Percentiles rank a stretch among this genome's conserved stretches.
These are phyloP conservation scores for Fulica atra DNA, from an alignment of 2,113 vertebrate genomes.

Conservation along the genomic window DNA sequence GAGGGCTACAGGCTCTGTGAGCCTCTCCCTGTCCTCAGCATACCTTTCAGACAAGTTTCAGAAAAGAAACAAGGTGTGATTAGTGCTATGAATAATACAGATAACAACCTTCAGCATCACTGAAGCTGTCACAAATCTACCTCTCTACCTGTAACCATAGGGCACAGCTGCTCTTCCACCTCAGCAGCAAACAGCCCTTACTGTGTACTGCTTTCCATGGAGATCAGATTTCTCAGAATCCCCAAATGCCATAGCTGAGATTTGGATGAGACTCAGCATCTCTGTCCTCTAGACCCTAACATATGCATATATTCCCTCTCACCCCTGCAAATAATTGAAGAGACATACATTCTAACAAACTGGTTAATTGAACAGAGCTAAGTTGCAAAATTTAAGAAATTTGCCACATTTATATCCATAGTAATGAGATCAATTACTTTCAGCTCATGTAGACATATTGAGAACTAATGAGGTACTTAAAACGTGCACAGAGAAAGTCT, in stretches of 20 bases:
- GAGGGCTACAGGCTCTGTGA: background rate
- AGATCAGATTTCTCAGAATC: background rate
- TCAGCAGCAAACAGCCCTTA: background rate
- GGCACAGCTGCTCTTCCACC: background rate
- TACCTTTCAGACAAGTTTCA: background rate
- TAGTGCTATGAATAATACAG: background rate
- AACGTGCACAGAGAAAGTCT: conserved; percentile 47
- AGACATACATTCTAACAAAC: conserved; percentile 46
- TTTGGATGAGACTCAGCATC: background rate
- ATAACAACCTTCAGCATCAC: background rate
- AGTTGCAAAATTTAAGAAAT: conserved; percentile 52
- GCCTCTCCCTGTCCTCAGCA: background rate
- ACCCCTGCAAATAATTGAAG: conserved; percentile 25
- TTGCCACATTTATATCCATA: conserved; percentile 47
- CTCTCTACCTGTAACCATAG: background rate
- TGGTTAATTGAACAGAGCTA: conserved; percentile 39
- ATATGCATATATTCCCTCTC: conserved; percentile 30
- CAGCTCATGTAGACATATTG: conserved; percentile 58
- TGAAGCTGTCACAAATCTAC: background rate
- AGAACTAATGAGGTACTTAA: conserved; percentile 73
- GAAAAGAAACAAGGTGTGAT: background rate
- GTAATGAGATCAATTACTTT: conserved; percentile 67
- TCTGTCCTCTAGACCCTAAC: background rate
- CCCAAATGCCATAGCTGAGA: background rate
- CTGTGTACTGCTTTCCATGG: fast-evolving